Base-by-base conservation (phyloP, 2,797 vertebrate species). In the Halcyon smyrnensis region DNA sequence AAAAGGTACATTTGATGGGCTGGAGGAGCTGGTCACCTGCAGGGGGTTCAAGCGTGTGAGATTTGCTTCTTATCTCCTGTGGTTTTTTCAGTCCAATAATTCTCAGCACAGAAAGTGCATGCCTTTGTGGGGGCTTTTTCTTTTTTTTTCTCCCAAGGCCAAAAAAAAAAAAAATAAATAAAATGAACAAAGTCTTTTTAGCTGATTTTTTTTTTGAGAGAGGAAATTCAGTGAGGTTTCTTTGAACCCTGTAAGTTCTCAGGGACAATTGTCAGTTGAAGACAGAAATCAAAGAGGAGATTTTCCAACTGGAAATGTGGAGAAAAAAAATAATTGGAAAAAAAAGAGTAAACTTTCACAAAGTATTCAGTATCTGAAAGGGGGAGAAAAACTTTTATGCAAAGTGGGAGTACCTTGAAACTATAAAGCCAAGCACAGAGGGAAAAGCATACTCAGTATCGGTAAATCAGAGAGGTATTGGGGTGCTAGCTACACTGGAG, bases 221-320 rank as follows among this genome's bases (percentile, higher is more conserved):
- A 57, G 53, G 30, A 82, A 53, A 57, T 59, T 91, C 69, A 25
- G 1, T 71, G 74, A 83, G 51, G 37, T 50, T 70, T 67, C 79
- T 85, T 69, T 70, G 71, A 89, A 83, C 60, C 30, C 77, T 95
- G 67, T 80, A 34, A 59, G 45, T 59, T 87, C 76, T 88, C 39
- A 3, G 80, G 78, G 64, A 54, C 39, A 78, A 37, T 34, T 34
- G 37, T 37, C 41, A 62, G 45, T 12, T 65, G 69, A 82, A 92
- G 67, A 6, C 32, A 62, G 64, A 59, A 82, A 73, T 85, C 75
- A 82, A 13, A 80, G 69, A 68, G 25, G 36, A 81, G 32, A n/a
- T 79, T 82, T 65, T 89, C 54, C 32, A 57, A 32, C 56, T 20
- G 57, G 51, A 46, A 87, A 69, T 11, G 2, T 3, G 7, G 4